Conservation (phyloP, 2,888 invertebrate species). For the Drosophila multiciliata region DNA sequence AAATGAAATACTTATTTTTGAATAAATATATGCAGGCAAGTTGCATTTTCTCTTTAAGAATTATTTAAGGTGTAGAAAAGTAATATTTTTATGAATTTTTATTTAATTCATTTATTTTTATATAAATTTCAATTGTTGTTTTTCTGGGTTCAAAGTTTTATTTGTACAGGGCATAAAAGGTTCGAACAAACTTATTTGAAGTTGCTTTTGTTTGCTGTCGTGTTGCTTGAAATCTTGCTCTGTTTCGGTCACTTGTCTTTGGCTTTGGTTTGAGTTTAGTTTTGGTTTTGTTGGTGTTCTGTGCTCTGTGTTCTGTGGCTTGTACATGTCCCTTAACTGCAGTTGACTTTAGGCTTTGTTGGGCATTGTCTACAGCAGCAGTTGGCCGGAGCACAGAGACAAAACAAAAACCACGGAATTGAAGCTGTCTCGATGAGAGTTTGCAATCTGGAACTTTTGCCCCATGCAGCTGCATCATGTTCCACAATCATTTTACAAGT, state of each 20-base stretch:
- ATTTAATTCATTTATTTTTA: no score
- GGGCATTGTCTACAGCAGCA: conserved; percentile 45
- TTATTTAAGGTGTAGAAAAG: neutral
- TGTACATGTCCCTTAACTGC: conserved; percentile 50
- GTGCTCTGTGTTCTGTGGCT: conserved; percentile 45
- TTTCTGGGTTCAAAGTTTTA: neutral
- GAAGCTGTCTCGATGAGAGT: conserved; percentile 6
- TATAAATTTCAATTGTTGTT: neutral
- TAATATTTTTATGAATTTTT: neutral
- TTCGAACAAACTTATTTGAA: neutral
- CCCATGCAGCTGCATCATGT: conserved; percentile 19
- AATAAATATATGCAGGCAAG: neutral
- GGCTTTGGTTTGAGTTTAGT: conserved; percentile 21
- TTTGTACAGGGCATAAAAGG: conserved; percentile 19
- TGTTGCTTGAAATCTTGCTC: conserved; percentile 22
- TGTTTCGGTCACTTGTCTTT: conserved; percentile 43
- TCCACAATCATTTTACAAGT: conserved; percentile 46
- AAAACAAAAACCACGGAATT: conserved; percentile 25
- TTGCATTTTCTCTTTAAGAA: neutral
- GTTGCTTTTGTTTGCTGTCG: conserved; percentile 1
- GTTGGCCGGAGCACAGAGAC: conserved; percentile 11
- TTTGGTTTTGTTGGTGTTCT: conserved; percentile 5
- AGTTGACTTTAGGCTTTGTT: conserved; percentile 53
- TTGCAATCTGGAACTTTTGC: conserved; percentile 8
- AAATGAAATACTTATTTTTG: neutral